Conservation (phyloP, 1,140 invertebrate genomes). For the Trissolcus basalis region DNA sequence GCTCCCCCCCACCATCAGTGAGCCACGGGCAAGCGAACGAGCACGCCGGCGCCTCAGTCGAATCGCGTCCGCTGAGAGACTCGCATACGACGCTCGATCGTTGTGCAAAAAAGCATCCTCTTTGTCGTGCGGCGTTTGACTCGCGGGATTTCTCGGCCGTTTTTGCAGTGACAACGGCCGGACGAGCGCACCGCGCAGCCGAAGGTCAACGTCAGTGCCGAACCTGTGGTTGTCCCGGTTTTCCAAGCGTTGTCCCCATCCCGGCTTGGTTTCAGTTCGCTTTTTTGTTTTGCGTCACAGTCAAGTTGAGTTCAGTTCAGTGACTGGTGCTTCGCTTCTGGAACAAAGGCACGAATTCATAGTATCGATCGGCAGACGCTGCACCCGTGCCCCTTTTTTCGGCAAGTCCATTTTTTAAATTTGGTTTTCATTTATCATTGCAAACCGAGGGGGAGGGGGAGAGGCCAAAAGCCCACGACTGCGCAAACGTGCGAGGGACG, state of each 20-base stretch:
- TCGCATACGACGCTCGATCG: conserved; percentile 8
- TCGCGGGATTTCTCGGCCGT: conserved; percentile 16
- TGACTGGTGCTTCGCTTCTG: conserved; percentile 57
- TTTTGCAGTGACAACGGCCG: conserved; percentile 25
- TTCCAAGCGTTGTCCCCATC: conserved; percentile 6
- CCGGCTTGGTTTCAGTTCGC: conserved; percentile 13
- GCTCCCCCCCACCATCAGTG: conserved; percentile 9
- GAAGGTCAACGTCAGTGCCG: conserved; percentile 20
- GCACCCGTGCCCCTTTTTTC: conserved; percentile 41
- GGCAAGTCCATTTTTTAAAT: conserved; percentile 52
- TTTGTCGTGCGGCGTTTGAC: conserved; percentile 25
- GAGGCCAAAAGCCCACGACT: conserved; percentile 7
- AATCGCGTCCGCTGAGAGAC: conserved; percentile 59
- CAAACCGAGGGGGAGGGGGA: not conserved
- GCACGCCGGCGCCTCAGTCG: conserved; percentile 74
- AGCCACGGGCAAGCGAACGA: conserved; percentile 57
- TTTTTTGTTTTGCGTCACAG: conserved; percentile 23
- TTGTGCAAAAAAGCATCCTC: not conserved
- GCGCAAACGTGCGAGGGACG: conserved; percentile 18
- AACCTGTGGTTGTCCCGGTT: conserved; percentile 31
- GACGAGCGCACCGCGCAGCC: not conserved
- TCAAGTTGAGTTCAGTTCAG: conserved; percentile 56
- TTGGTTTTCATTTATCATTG: conserved; percentile 20
- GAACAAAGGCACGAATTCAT: conserved; percentile 57
- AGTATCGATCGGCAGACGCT: conserved; percentile 42